Base-by-base conservation (phyloP, 1,140 invertebrate genomes). In the Armadillidium nasatum region DNA sequence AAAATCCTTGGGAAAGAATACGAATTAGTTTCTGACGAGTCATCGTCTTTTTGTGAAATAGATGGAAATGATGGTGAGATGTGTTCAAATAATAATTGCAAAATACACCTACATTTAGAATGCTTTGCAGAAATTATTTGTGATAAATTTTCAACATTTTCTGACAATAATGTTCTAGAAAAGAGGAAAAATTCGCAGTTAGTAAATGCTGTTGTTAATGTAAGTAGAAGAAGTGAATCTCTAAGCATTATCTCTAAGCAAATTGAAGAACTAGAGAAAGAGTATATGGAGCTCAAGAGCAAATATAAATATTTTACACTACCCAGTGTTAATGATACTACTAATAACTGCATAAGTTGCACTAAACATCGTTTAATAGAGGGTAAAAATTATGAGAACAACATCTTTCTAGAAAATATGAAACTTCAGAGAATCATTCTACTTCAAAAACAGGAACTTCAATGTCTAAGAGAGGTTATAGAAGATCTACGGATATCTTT, bases 151-250 rank as follows among this genome's bases (percentile, higher is more conserved):
- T 60, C 50, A 13, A 19, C 11, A 15, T 60, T 60, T 13, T 60
- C 50, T 1, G 50, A 60, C 11, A 60, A 19, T 19, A 60, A 60
- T 60, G 11, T 13, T 60, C 19, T 60, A 60, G 50, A 60, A 7
- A 60, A 60, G 7, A 13, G 50, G 7, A 60, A 60, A 60, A 60
- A 60, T 19, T 15, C 50, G 19, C 50, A 60, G 19, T 60, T 60
- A 60, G 50, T 60, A 60, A 60, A 60, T 7, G 50, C 50, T 60
- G 50, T 60, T 60, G 50, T 60, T 19, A 60, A 60, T 19, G 19
- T 60, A 15, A 60, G 11, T 7, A 13, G 50, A 60, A 60, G 50
- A 60, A 60, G 19, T 19, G 50, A 60, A 7, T 60, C 50, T 19
- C 19, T 60, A 4, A 60, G 19, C 50, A 19, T 60, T 19, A 60